Evolutionary conservation across 2,888 invertebrate species (phyloP), one percentile per base, ranked within the genome.

Genomic region (Leptinotarsa haldemani): DNA sequence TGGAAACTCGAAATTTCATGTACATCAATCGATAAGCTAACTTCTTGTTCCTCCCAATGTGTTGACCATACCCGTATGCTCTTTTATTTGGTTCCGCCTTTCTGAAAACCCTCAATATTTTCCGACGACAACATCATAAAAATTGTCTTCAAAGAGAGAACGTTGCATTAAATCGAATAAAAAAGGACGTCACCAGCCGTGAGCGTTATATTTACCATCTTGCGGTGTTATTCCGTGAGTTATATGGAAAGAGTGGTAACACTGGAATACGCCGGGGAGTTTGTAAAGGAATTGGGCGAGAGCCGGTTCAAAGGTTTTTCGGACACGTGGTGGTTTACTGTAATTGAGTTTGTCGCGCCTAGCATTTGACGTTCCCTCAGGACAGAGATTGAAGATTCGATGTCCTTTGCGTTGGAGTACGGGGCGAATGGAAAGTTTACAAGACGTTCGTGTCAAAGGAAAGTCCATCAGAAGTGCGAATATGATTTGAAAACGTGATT

Each of bases 251-350:
- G 40, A 71, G 64, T 56, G 69, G 18, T 69, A 69, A 48, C 56
- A 66, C 67, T 30, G 65, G 25, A 67, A 73, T 68, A 66, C 73
- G 40, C 47, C 12, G 48, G 75, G 75, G 73, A 75, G 63, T 73
- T 73, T 64, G 65, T 73, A 75, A 74, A 79, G 78, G 75, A 75
- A 78, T 78, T 75, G 79, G 79, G 74, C 77, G 71, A 40, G 7
- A 76, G 72, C 61, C 80, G 81, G 83, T 83, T 84, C 84, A 84
- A 84, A 84, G 85, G 85, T 84, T 83, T 77, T 80, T 83, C 80
- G 82, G 84, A 83, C 85, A 83, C 82, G 82, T 83, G 82, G 83
- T 84, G 84, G 84, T 84, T 84, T 84, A 83, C 82, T 81, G 84
- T 84, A 84, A 84, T 84, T 82, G 84, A 84, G 84, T 84, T 84